phyloP scores from a whole-genome alignment of 1,140 invertebrate genomes.

The Drosophila elegans region DNA sequence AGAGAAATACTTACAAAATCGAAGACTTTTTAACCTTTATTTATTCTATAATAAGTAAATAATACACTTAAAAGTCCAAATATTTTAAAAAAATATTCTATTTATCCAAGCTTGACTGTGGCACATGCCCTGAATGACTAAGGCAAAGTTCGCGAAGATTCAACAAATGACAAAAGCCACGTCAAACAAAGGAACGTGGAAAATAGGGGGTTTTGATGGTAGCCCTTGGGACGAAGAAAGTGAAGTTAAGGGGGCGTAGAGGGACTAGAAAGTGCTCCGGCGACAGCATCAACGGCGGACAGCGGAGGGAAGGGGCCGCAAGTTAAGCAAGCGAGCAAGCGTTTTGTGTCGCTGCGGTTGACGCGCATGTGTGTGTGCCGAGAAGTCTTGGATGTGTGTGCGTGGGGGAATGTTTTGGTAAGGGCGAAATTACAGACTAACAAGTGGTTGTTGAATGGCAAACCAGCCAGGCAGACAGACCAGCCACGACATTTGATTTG shows the following conservation, averaged over 20 bases:
- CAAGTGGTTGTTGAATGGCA: conserved; percentile 82
- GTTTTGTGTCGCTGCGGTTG: conserved; percentile 71
- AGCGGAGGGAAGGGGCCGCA: conserved; percentile 7
- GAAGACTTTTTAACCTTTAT: too few species aligned
- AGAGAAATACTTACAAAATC: too few species aligned
- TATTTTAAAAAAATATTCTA: neutral
- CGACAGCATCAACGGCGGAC: conserved; percentile 24
- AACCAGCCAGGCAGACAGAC: conserved; percentile 74
- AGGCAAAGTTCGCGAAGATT: conserved; percentile 70
- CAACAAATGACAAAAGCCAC: conserved; percentile 76
- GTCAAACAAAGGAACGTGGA: conserved; percentile 53
- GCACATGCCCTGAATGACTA: conserved; percentile 60
- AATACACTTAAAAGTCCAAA: too few species aligned
- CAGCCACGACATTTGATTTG: conserved; percentile 79
- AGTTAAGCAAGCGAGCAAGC: conserved; percentile 61
- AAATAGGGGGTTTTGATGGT: neutral
- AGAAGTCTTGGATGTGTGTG: conserved; percentile 12
- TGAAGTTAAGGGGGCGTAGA: neutral
- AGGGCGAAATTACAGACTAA: conserved; percentile 79
- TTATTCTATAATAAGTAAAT: too few species aligned
- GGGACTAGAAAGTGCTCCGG: conserved; percentile 6
- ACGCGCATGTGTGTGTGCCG: conserved; percentile 39
- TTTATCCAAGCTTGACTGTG: conserved; percentile 2
- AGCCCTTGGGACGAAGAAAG: neutral
- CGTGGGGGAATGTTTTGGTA: conserved; percentile 23